Percentiles rank a stretch among this genome's conserved stretches.
Conservation (phyloP, 2,888 invertebrate species). For the Drosophila sordidula region DNA sequence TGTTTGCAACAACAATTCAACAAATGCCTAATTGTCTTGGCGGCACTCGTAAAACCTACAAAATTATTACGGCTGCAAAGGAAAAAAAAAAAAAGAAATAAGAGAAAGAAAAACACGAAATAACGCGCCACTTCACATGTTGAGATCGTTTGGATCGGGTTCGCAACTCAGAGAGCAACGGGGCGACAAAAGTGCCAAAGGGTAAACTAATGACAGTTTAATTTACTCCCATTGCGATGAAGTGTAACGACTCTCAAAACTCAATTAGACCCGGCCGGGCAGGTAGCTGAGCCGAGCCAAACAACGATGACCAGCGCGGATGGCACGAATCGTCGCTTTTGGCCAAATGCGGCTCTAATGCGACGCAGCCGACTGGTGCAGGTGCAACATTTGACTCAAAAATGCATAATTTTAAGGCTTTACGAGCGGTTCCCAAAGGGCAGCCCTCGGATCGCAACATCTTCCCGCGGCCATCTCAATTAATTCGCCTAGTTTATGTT, state of each 20-base stretch:
- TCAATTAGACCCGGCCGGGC: constrained; percentile 64
- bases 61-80: constrained; percentile 72
- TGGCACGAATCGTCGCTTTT: constrained; percentile 27
- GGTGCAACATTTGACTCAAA: constrained; percentile 64
- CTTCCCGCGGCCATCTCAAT: constrained; percentile 57
- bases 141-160: constrained; percentile 55
- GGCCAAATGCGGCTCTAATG: constrained; percentile 71
- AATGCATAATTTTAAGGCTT: constrained; percentile 72
- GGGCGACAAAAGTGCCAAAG: constrained; percentile 75
- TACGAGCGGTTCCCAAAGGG: constrained; percentile 54
- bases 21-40: constrained; percentile 80
- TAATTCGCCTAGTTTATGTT: constrained; percentile 77
- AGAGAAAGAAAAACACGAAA: constrained; percentile 35
- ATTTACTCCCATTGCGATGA: constrained; percentile 83
- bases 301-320: constrained; percentile 17
- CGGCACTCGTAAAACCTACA: constrained; percentile 78
- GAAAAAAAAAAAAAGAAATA: constrained; percentile 26
- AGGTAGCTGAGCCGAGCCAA: constrained; percentile 35
- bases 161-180: constrained; percentile 36
- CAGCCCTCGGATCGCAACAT: constrained; percentile 4
- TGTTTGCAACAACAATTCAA: constrained; percentile 60
- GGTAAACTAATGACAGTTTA: constrained; percentile 85
- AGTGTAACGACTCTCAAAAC: constrained; percentile 77
- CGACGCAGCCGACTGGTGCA: constrained; percentile 39
- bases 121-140: constrained; percentile 76